A percentile compares a stretch with the other conserved stretches of the same genome.
These are phyloP conservation scores for Eurytoma adleriae DNA, from an alignment of 2,888 invertebrate genomes.

Conservation along the genomic window DNA sequence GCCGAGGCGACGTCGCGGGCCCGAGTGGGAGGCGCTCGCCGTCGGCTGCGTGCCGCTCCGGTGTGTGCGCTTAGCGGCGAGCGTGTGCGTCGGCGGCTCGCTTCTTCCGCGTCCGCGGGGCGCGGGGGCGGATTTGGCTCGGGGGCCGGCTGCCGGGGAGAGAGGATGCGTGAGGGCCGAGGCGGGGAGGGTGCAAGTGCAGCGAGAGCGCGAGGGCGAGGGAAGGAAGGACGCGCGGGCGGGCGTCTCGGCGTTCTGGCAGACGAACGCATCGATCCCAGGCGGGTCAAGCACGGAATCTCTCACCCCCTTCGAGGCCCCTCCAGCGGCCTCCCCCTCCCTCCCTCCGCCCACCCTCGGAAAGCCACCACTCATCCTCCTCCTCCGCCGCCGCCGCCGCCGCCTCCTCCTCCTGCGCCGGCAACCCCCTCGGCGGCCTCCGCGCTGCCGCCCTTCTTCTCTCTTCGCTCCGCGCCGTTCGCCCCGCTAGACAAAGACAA, in stretches of 20 bases:
- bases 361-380: conserved; percentile 57
- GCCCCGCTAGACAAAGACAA: conserved; percentile 75
- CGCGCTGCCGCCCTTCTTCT: conserved; percentile 53
- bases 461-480: conserved; percentile 67
- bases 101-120: conserved; percentile 39
- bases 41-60: conserved; percentile 61
- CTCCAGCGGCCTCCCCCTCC: conserved; percentile 31
- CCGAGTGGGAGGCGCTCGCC: conserved; percentile 28
- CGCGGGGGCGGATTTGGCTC: conserved; percentile 13
- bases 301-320: conserved; percentile 53
- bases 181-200: conserved; percentile 36
- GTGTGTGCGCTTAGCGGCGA: conserved; percentile 65
- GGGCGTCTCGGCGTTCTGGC: conserved; percentile 65
- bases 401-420: conserved; percentile 53
- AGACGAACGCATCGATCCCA: conserved; percentile 77
- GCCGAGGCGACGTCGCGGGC: conserved; percentile 53
- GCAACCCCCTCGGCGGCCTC: conserved; percentile 41
- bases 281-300: conserved; percentile 76
- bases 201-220: conserved; percentile 39
- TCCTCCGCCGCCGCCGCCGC: conserved; percentile 55
- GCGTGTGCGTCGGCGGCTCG: conserved; percentile 1
- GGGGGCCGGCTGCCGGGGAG: conserved; percentile 20
- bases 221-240: conserved; percentile 51
- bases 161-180: conserved; percentile 48
- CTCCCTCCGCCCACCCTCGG: conserved; percentile 53